Base-by-base conservation (phyloP, 1,140 invertebrate species). In the Euura saliciscinereae region DNA sequence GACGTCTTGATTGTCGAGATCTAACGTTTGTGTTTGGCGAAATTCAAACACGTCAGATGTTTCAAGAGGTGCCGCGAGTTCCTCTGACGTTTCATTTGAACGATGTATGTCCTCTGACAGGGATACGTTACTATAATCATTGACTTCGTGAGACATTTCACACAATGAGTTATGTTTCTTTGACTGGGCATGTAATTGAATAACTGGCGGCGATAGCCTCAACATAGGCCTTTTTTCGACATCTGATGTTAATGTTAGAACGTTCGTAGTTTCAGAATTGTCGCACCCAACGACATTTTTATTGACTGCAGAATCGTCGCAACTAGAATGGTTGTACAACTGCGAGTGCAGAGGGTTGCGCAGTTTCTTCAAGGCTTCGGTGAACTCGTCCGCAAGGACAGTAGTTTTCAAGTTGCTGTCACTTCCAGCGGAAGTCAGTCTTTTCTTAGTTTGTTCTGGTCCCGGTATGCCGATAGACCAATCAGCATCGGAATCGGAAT, bases 401-500 rank as follows among this genome's bases (percentile, higher is more conserved):
- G 84, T 80, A 51, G 83, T 83, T 46, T 88, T 83, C 45, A 91
- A 81, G 75, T 91, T 90, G 11, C 90, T 88, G 73, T 91, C 90
- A 76, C 90, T 91, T 8, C 89, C 89, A 69, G 82, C 83, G 4
- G 79, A 70, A 3, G 82, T 68, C 43, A 83, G 45, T 11, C 82
- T 79, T 71, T 85, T 87, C 45, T 84, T 86, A 28, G 67, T 68
- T 70, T 84, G 84, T 0, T 85, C 84, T 2, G 74, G 70, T 4
- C 79, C 77, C 71, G 83, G 85, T 1, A 82, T 78, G 46, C 83
- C 84, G 11, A 90, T 75, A 2, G 89, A 89, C 42, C 88, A 84
- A 72, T 91, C 90, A 3, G 89, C 89, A 76, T 91, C 91, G 2
- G 91, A 90, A 76, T 92, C 91, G 7, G 89, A 90, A 77, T 93